Evolutionary conservation across 1,140 invertebrate genomes (phyloP), one percentile per base, ranked within the genome.

Genomic region (Drosophila sp.): DNA sequence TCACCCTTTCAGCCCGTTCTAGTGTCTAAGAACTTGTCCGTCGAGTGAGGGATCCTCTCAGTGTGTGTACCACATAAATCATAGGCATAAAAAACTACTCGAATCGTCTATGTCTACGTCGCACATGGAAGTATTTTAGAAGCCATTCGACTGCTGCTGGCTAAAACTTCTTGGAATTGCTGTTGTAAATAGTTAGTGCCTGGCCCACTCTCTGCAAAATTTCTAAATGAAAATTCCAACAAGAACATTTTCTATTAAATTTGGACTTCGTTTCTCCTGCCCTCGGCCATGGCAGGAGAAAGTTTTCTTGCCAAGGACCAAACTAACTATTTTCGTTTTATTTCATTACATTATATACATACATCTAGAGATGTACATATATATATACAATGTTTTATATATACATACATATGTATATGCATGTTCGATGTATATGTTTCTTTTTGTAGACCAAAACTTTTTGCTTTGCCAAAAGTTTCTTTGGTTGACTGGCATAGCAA

Each of bases 241-340:
- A 87, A 87, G 84, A 87, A 87, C 84, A 89, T 87, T 87, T 87
- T 87, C 84, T 87, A 87, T 87, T 90, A 87, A 84, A 87, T 87
- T 89, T 81, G 69, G 77, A 76, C 85, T 78, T 71, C 64, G 73
- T 72, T 70, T 69, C 62, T 69, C 74, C 74, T 56, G 60, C 75
- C 76, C 70, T 61, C 66, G 40, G 62, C 29, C 66, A 58, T 62
- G 66, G 70, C 62, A 89, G 70, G 84, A 89, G 84, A 87, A 87
- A 87, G 84, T 87, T 87, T 89, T 89, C 84, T 87, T 87, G 76
- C 83, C 74, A 72, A 82, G 76, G 79, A 69, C 79, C 64, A 50
- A 56, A 50, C 44, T 50, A 33, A 64, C 57, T 50, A 66, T 70
- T 80, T 84, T 74, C 81, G 56, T 76, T 87, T 73, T 79, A 77